phyloP scores from a whole-genome alignment of 2,888 invertebrate species.

The Acheta domesticus region DNA sequence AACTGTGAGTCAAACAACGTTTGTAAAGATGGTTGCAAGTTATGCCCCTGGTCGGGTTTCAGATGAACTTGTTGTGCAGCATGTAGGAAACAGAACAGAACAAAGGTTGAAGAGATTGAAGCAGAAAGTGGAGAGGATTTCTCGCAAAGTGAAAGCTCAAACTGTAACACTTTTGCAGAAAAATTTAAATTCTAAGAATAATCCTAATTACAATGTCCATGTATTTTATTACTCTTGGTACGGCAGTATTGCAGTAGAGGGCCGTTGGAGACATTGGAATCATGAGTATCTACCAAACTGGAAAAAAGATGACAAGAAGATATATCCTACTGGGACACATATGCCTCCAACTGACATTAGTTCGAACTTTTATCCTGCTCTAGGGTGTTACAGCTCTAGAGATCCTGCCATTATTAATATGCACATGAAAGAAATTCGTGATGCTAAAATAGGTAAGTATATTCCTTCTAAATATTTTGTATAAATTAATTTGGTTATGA shows the following conservation, averaged over 20 bases:
- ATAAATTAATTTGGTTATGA: too few relatives aligned
- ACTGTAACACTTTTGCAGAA: slow-evolving; percentile 38
- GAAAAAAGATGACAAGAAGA: slow-evolving; percentile 51
- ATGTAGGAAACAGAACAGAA: slow-evolving; percentile 36
- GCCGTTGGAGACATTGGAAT: slow-evolving; percentile 45
- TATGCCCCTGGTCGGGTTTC: not conserved
- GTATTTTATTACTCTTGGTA: slow-evolving; percentile 47
- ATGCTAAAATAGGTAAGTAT: slow-evolving; percentile 53
- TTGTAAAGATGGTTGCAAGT: not conserved
- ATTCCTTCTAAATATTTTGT: too few relatives aligned
- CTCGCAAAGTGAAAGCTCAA: slow-evolving; percentile 44
- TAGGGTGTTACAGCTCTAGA: slow-evolving; percentile 55
- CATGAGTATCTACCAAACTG: slow-evolving; percentile 45
- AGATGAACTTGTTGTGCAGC: slow-evolving; percentile 29
- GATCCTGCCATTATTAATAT: slow-evolving; percentile 52
- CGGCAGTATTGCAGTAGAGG: slow-evolving; percentile 43
- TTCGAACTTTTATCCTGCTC: slow-evolving; percentile 53
- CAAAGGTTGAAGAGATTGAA: slow-evolving; percentile 41
- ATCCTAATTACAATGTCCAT: slow-evolving; percentile 45
- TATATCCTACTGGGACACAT: slow-evolving; percentile 52
- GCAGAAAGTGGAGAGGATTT: slow-evolving; percentile 43
- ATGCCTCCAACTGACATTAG: slow-evolving; percentile 55
- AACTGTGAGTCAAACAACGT: not conserved
- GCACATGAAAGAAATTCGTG: slow-evolving; percentile 59
- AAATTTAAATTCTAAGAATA: slow-evolving; percentile 39